These are phyloP conservation scores for Halocaridina rubra DNA, from an alignment of 2,888 invertebrate species.

Conservation along the genomic window DNA sequence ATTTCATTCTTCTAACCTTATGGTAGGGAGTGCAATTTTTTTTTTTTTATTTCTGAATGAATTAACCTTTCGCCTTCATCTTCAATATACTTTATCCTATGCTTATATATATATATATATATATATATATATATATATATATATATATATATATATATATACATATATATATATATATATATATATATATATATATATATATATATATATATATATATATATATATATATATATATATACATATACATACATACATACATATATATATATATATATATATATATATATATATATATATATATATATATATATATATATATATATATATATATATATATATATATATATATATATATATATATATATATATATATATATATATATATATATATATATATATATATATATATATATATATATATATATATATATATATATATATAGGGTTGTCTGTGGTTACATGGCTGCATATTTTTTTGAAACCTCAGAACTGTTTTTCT, in stretches of 20 bases:
- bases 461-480: too few relatives aligned
- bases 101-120: neutral
- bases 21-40: too few relatives aligned
- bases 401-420: slow-evolving; percentile 11
- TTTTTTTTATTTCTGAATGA: too few relatives aligned
- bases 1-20: too few relatives aligned
- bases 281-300: slow-evolving; percentile 6
- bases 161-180: neutral
- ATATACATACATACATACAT: neutral
- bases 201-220: neutral
- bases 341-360: neutral
- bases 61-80: too few relatives aligned
- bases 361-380: neutral
- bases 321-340: neutral
- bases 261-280: slow-evolving; percentile 1
- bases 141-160: neutral
- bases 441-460: neutral
- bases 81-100: too few relatives aligned
- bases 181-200: neutral
- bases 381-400: slow-evolving; percentile 1
- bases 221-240: neutral
- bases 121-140: neutral
- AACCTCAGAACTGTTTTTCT: too few relatives aligned
- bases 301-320: slow-evolving; percentile 10
- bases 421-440: slow-evolving; percentile 6